Base-by-base conservation (phyloP, 2,888 invertebrate genomes). In the Calliopum simillimum region DNA sequence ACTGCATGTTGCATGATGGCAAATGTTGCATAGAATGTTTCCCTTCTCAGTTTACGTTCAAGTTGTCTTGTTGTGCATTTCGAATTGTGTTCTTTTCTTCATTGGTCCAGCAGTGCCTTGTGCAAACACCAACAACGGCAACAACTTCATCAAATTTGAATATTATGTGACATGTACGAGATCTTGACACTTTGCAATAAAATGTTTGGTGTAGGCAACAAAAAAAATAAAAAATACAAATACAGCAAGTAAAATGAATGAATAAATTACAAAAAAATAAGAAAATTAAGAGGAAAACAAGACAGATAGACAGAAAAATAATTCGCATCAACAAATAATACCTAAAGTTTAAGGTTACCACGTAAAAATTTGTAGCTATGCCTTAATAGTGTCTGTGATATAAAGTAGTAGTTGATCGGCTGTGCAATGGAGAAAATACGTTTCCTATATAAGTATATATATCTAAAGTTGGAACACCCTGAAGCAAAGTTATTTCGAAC, bases 161-260 rank as follows among this genome's bases (percentile, higher is more conserved):
- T 76, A 78, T 81, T 80, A 82, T 82, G 82, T 81, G 81, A 81
- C 81, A 81, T 75, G 75, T 72, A 68, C 77, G 72, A 77, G 68
- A 77, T 77, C 77, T 77, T 81, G 81, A 81, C 82, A 80, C 76
- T 75, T 75, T 14, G 21, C 51, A 49, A 49, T 63, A 66, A 55
- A 43, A 55, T 55, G 44, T 55, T 44, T 55, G 65, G 25, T 3
- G 4, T 4, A 4, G 4, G 62, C 47, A 49, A 41, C 43, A 33
- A 33, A 13, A 23, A 53, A 53, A n/a, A n/a, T n/a, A n/a, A n/a
- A n/a, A n/a, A n/a, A n/a, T n/a, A n/a, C n/a, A n/a, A n/a, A 56
- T 61, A 16, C 49, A 33, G 33, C 11, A 59, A 49, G 19, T 47
- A 33, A 58, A 64, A 49, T n/a, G 53, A 46, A 25, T 41, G 44